Evolutionary conservation across 2,797 vertebrate species (phyloP), one percentile per base, ranked within the genome.

Genomic region (Enteromius thamalakanensis): DNA sequence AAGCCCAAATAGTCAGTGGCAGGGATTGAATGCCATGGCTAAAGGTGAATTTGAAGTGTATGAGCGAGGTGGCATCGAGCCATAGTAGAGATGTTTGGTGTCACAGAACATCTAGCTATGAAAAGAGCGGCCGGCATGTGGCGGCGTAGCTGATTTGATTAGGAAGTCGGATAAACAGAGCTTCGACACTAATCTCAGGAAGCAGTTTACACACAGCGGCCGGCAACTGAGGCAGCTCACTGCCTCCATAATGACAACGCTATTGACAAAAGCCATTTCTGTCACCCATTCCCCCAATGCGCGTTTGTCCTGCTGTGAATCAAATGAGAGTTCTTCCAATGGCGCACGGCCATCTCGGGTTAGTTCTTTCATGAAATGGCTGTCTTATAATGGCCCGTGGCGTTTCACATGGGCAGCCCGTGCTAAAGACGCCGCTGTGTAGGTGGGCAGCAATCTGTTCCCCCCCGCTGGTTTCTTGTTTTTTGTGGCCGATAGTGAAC

Each of bases 141-240:
- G 86, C 87, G 87, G 88, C 88, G 69, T 90, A 84, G 47, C 87
- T 92, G 89, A 93, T 92, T 91, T 91, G 90, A 93, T 94, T 92
- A 86, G 89, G 86, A 88, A 83, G 83, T 92, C 17, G 89, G 90
- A 92, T 91, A 89, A 91, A 93, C 90, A 89, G 80, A 91, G 89
- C 91, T 90, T 90, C 84, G 86, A 89, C 89, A 87, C 87, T 86
- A 88, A 88, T 92, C 92, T 90, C 89, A 90, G 89, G 80, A 90
- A 91, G 84, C 55, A 86, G 80, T 89, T 87, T 81, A 85, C 77
- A 91, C 90, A 88, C 90, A 78, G 42, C 76, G 87, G 85, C 89
- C 81, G 37, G 71, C 80, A 71, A 74, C 45, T 70, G 70, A 87
- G 85, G 69, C 65, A 71, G 70, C 71, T 53, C 49, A 51, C 40